Base-by-base conservation (phyloP, 2,888 invertebrate species). In the Sthenelais limicola region DNA sequence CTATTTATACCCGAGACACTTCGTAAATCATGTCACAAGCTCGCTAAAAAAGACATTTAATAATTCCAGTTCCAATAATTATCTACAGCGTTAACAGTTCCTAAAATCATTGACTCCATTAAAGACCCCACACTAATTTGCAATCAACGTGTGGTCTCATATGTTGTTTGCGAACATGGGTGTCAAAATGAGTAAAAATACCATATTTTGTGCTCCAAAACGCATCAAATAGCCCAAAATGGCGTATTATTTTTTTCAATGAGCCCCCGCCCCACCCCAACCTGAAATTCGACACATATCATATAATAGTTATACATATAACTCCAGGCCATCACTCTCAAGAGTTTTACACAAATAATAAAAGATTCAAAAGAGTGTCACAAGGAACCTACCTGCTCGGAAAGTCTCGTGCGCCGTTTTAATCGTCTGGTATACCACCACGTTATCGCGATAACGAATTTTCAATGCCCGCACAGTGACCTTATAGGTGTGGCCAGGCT, bases 401-500 rank as follows among this genome's bases (percentile, higher is more conserved):
- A 62, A 62, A 35, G 35, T 62, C 1, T 24, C 43, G 62, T 3
- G 24, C 9, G 38, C 21, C 38, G 35, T 35, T 4, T 43, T 21
- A 3, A 62, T 38, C 26, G 62, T 62, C 38, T 62, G 62, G 24
- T 62, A 62, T 7, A 38, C 7, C 5, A 38, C 62, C 4, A 35
- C 24, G 0, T 43, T 43, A 7, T 35, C 4, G 4, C 3, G 3
- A 43, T 21, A 62, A 24, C 62, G 62, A 35, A 62, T 62, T 26
- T 62, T 62, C 21, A 38, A 43, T 3, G 62, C 62, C 62, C 15
- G 4, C 18, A 62, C 1, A 2, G 26, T 24, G 38, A 62, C 62
- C 62, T 62, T 35, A 43, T 62, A 62, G 3, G 35, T 62, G 38
- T 35, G 62, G 3, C 62, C 62, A 15, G 62, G 62, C 2, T 7